Conservation (phyloP, 1,140 invertebrate genomes). For the Parasteatoda tepidariorum region DNA sequence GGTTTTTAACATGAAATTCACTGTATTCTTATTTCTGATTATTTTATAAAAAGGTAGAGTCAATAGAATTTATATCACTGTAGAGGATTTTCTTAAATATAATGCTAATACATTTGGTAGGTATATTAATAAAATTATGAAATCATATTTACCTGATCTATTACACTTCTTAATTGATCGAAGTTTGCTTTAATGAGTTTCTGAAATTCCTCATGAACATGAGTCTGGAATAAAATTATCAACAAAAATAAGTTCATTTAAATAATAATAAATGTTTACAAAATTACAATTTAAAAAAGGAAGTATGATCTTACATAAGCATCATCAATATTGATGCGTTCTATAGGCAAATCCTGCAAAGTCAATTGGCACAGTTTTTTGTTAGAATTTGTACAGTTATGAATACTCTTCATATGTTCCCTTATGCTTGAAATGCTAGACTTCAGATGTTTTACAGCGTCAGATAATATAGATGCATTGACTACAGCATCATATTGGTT, state of each 20-base stretch:
- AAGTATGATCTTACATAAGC: slow-evolving; percentile 33
- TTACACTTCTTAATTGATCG: slow-evolving; percentile 44
- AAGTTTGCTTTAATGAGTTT: slow-evolving; percentile 43
- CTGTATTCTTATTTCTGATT: too few species aligned
- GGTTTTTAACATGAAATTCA: not conserved
- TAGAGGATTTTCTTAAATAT: too few species aligned
- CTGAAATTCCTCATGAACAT: slow-evolving; percentile 43
- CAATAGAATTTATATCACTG: too few species aligned
- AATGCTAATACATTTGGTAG: too few species aligned
- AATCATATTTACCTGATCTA: slow-evolving; percentile 32
- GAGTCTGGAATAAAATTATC: slow-evolving; percentile 10
- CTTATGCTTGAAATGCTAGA: slow-evolving; percentile 22
- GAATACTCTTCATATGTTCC: slow-evolving; percentile 3
- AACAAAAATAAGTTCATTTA: not conserved
- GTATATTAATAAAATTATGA: not conserved
- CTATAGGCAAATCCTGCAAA: slow-evolving; percentile 29
- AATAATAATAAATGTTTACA: not conserved
- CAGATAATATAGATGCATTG: slow-evolving; percentile 37
- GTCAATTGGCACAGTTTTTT: slow-evolving; percentile 22
- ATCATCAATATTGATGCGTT: slow-evolving; percentile 37
- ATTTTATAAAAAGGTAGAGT: too few species aligned
- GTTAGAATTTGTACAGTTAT: slow-evolving; percentile 38
- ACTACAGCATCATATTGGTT: slow-evolving; percentile 16
- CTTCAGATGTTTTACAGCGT: slow-evolving; percentile 36
- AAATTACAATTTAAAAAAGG: not conserved